These are phyloP conservation scores for Cavia porcellus DNA, from an alignment of 2,113 vertebrate species.

Conservation along the genomic window DNA sequence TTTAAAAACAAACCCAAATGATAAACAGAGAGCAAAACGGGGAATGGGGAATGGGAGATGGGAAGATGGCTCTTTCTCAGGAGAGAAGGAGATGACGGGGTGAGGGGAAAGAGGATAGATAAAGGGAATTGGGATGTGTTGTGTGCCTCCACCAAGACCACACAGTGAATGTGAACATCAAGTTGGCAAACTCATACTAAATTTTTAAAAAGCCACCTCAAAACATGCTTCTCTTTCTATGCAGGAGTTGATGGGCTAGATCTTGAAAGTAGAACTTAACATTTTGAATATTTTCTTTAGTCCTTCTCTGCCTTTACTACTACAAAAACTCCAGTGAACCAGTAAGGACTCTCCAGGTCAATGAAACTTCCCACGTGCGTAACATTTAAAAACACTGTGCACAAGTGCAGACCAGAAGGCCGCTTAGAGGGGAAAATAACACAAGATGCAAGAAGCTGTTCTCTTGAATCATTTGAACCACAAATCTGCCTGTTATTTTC, in stretches of 20 bases:
- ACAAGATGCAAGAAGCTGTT: background rate
- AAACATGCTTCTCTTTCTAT: background rate
- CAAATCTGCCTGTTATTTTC: background rate
- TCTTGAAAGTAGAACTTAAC: background rate
- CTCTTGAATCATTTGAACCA: background rate
- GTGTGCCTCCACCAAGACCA: background rate
- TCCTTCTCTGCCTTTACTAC: background rate
- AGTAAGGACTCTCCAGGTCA: background rate
- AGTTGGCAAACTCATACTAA: background rate
- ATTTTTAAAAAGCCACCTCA: background rate
- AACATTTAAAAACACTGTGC: background rate
- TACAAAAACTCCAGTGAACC: background rate
- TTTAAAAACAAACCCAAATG: background rate
- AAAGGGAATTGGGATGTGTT: background rate
- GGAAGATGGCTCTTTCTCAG: background rate
- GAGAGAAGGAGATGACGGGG: background rate
- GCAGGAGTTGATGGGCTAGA: background rate
- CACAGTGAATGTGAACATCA: background rate
- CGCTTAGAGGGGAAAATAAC: background rate
- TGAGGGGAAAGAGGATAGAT: background rate
- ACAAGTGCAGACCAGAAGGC: background rate
- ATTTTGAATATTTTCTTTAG: constrained; percentile 10
- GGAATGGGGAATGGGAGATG: background rate
- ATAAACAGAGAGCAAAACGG: background rate
- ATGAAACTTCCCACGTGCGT: background rate